Evolutionary conservation across 2,888 invertebrate genomes (phyloP).

Genomic region (Phragmatobia fuliginosa): DNA sequence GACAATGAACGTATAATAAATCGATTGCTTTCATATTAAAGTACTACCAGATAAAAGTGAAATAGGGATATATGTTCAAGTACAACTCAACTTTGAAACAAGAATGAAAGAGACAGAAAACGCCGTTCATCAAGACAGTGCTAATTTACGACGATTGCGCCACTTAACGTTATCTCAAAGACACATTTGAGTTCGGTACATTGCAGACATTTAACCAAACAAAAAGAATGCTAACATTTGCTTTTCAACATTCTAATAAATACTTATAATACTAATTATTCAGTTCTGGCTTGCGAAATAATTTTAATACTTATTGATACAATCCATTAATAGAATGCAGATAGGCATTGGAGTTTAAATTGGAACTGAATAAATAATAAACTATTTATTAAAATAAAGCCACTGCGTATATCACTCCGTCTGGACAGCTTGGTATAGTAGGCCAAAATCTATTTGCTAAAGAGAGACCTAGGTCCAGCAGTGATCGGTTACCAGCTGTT

Average conservation of each 20-base stretch:
- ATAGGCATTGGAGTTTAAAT: background rate
- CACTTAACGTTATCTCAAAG: constrained; percentile 58
- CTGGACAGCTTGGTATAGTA: too few species aligned
- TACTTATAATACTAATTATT: background rate
- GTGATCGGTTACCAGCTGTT: too few species aligned
- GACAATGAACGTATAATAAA: constrained; percentile 64
- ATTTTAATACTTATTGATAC: constrained; percentile 4
- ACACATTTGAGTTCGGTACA: constrained; percentile 49
- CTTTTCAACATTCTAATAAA: too few species aligned
- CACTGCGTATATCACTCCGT: too few species aligned
- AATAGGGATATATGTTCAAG: constrained; percentile 16
- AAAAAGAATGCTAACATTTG: constrained; percentile 16
- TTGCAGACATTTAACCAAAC: constrained; percentile 39
- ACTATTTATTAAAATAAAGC: background rate
- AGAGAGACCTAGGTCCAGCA: too few species aligned
- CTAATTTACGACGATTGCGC: constrained; percentile 57
- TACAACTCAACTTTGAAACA: constrained; percentile 8
- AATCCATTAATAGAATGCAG: background rate
- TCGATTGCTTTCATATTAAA: constrained; percentile 51
- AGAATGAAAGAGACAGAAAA: constrained; percentile 14
- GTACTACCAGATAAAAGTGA: constrained; percentile 14
- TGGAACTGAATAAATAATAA: background rate
- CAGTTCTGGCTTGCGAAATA: background rate
- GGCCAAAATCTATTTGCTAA: too few species aligned
- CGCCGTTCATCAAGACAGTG: constrained; percentile 29